Conservation (phyloP, 2,113 vertebrate genomes). For the Dryoscopus gambensis region DNA sequence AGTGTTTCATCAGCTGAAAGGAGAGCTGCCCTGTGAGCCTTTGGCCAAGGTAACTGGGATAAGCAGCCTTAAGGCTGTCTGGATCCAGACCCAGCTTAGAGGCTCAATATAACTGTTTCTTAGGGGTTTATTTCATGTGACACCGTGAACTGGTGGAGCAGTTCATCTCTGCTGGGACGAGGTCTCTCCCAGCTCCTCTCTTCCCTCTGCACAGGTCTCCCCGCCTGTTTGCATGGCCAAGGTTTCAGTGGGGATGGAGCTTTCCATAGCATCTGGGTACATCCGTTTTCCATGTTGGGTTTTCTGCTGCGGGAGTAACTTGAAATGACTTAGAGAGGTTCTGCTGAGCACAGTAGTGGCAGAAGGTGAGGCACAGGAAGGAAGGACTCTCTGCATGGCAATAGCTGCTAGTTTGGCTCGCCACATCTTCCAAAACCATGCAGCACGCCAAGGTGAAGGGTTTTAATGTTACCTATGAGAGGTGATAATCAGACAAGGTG, state of each 20-base stretch:
- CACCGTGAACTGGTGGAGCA: neutral
- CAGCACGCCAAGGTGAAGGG: neutral
- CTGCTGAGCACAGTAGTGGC: accelerated
- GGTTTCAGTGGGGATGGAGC: neutral
- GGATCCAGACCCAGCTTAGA: neutral
- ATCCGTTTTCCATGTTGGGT: neutral
- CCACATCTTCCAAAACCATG: neutral
- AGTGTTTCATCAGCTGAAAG: neutral
- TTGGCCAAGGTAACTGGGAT: neutral
- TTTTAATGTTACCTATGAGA: neutral
- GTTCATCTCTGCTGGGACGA: neutral
- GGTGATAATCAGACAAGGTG: neutral
- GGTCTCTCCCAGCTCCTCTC: neutral
- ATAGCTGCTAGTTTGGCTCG: neutral
- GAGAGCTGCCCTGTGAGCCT: neutral
- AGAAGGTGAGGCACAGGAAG: neutral
- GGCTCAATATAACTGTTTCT: neutral
- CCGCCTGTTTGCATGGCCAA: neutral
- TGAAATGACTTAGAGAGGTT: neutral
- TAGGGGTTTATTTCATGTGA: neutral
- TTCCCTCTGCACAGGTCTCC: neutral
- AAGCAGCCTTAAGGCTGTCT: neutral
- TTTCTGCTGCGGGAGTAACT: neutral
- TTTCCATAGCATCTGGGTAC: neutral
- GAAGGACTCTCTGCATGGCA: neutral